Conservation (phyloP, 2,797 vertebrate genomes). For the Macrochelys suwanniensis region DNA sequence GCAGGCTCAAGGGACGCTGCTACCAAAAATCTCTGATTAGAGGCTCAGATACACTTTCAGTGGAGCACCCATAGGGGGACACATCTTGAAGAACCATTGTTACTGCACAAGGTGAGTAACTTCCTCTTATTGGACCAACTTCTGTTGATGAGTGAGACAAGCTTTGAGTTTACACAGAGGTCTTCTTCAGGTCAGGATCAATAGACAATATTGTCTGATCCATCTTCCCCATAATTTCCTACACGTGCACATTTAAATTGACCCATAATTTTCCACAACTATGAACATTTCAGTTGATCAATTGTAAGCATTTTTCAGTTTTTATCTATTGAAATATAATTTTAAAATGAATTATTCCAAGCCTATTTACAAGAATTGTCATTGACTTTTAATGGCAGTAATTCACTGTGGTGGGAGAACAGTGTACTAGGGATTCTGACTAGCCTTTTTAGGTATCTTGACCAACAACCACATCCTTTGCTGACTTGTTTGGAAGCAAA, state of each 20-base stretch:
- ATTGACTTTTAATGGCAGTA: neutral
- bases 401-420: accelerated
- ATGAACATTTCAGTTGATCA: neutral
- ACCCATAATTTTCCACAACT: neutral
- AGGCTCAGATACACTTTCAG: too few species aligned
- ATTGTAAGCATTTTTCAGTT: too few species aligned
- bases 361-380: neutral
- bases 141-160: neutral
- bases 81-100: too few species aligned
- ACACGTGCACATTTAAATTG: neutral
- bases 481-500: neutral
- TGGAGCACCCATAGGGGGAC: too few species aligned
- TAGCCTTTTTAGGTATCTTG: neutral
- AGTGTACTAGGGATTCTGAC: accelerated
- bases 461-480: neutral
- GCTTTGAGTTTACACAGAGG: neutral
- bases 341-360: neutral
- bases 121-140: neutral
- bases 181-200: neutral
- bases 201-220: neutral
- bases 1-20: too few species aligned
- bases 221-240: neutral
- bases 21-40: too few species aligned
- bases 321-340: neutral
- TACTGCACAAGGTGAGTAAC: too few species aligned